phyloP scores from a whole-genome alignment of 2,888 invertebrate species.

The Drosophila demipolita region DNA sequence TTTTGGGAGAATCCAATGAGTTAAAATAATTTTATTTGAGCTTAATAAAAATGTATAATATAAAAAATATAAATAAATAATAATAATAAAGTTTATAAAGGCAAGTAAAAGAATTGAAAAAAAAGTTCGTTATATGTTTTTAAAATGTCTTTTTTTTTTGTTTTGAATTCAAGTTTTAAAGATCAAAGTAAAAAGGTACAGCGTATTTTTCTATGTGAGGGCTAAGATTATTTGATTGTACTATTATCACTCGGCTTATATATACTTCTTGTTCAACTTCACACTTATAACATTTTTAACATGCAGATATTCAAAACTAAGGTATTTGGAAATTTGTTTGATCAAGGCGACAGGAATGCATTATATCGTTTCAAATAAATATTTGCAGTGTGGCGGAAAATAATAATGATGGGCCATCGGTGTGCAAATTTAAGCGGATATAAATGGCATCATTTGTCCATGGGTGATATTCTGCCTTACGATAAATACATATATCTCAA shows the following conservation, averaged over 20 bases:
- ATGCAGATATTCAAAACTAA: background rate
- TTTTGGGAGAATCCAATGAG: background rate
- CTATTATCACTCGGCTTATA: background rate
- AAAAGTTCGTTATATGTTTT: no score
- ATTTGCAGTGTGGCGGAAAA: constrained; percentile 4
- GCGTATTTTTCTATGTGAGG: no score
- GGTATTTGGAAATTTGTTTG: background rate
- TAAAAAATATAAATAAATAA: no score
- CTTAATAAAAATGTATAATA: no score
- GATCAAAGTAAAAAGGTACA: no score
- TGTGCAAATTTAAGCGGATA: constrained; percentile 17
- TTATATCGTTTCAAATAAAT: background rate
- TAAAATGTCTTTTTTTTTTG: no score
- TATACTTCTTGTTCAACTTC: background rate
- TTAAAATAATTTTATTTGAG: no score
- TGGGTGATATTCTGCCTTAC: background rate
- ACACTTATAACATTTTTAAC: background rate
- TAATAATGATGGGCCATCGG: constrained; percentile 33
- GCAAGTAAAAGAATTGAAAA: no score
- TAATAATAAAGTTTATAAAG: no score
- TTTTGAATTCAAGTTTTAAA: no score
- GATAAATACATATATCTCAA: constrained; percentile 41
- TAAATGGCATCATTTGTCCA: constrained; percentile 3
- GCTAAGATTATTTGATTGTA: no score
- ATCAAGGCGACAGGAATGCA: constrained; percentile 12